Evolutionary conservation across 2,888 invertebrate species (phyloP).

Genomic region (Trissonchulus sp.): DNA sequence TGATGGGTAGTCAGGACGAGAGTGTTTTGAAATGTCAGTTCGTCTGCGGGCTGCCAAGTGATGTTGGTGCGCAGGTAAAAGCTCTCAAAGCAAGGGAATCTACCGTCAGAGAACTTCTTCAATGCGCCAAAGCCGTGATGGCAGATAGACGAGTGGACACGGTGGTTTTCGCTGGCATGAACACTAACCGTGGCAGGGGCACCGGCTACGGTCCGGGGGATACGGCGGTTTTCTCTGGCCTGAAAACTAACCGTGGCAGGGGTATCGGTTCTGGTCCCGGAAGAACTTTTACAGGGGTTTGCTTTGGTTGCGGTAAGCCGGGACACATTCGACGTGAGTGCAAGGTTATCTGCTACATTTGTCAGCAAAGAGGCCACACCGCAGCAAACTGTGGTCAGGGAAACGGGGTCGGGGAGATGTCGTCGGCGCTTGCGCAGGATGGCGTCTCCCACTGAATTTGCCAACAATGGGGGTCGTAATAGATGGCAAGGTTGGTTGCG

Average conservation of each 20-base stretch:
- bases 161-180: conserved; percentile 5
- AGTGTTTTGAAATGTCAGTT: conserved; percentile 6
- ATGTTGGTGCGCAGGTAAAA: conserved; percentile 14
- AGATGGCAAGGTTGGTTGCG: not conserved
- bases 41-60: conserved; percentile 10
- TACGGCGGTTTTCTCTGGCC: not conserved
- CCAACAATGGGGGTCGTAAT: conserved; percentile 1
- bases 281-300: not conserved
- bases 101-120: conserved; percentile 14
- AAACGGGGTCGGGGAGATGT: conserved; percentile 19
- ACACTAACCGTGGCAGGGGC: too few relatives aligned
- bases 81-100: not conserved
- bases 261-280: not conserved
- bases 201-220: too few relatives aligned
- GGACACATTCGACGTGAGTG: conserved; percentile 14
- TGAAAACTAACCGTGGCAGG: not conserved
- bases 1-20: conserved; percentile 1
- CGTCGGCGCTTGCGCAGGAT: conserved; percentile 6
- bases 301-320: conserved; percentile 20
- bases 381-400: conserved; percentile 16
- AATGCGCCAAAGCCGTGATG: not conserved
- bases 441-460: not conserved
- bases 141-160: conserved; percentile 8
- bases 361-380: conserved; percentile 13
- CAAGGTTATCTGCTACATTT: conserved; percentile 5